phyloP scores from a whole-genome alignment of 1,140 invertebrate genomes.

The Mizuhopecten yessoensis region DNA sequence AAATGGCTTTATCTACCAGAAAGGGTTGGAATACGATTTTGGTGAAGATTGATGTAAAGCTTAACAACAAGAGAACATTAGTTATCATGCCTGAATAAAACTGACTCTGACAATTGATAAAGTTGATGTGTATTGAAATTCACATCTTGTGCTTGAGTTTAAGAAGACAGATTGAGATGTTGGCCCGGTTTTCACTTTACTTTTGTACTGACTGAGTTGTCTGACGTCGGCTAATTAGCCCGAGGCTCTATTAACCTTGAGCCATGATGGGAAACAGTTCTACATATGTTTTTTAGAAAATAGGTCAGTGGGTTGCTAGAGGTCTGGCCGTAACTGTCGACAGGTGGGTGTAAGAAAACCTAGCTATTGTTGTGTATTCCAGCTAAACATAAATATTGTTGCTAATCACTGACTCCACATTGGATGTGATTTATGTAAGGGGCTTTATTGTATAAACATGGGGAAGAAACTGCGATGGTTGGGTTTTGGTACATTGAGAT shows the following conservation, averaged over 20 bases:
- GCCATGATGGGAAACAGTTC: neutral
- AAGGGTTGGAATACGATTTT: too few relatives aligned
- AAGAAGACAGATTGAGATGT: neutral
- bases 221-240: neutral
- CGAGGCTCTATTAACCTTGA: neutral
- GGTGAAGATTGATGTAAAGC: too few relatives aligned
- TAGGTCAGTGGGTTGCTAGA: slow-evolving; percentile 10
- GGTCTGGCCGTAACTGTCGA: neutral
- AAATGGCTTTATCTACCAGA: too few relatives aligned
- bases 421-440: neutral
- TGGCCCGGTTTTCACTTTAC: too few relatives aligned
- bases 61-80: too few relatives aligned
- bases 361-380: neutral
- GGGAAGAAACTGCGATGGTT: neutral
- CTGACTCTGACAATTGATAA: neutral
- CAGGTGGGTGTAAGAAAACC: neutral
- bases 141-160: neutral
- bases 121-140: neutral
- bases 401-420: neutral
- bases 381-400: neutral
- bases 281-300: slow-evolving; percentile 19
- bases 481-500: too few relatives aligned
- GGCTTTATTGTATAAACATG: slow-evolving; percentile 19
- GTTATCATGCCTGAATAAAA: too few relatives aligned
- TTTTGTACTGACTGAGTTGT: neutral